Conservation (phyloP, 2,113 vertebrate species). For the Zosterops pallidus region DNA sequence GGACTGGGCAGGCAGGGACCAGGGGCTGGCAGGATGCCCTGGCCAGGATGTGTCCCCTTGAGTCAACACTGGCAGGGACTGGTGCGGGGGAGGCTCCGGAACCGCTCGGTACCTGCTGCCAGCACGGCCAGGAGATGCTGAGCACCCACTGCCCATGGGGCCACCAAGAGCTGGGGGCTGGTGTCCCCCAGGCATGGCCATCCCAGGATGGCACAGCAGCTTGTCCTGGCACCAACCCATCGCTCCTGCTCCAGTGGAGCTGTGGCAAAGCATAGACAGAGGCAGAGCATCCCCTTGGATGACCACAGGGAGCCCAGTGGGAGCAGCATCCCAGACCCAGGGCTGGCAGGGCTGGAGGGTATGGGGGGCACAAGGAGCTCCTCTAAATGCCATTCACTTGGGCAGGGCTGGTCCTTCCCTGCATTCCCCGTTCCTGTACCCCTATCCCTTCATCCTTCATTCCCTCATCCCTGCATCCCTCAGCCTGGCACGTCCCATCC, state of each 20-base stretch:
- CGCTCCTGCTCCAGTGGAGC: accelerated
- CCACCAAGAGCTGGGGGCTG: accelerated
- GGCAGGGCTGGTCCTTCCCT: neutral
- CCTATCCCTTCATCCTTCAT: neutral
- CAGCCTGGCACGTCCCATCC: too few species aligned
- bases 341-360: neutral
- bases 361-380: neutral
- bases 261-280: neutral
- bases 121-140: accelerated
- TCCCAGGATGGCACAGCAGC: accelerated
- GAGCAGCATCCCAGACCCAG: accelerated
- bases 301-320: accelerated
- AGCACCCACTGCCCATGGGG: neutral
- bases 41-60: neutral
- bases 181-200: neutral
- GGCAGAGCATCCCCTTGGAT: neutral
- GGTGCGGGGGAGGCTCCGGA: neutral
- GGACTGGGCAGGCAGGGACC: neutral
- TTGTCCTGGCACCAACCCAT: neutral
- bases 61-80: neutral
- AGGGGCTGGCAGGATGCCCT: slow-evolving; percentile 18
- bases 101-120: accelerated
- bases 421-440: neutral
- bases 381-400: accelerated
- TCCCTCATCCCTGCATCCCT: neutral